Evolutionary conservation across 1,140 invertebrate genomes (phyloP).

Genomic region (Ladona fulva): DNA sequence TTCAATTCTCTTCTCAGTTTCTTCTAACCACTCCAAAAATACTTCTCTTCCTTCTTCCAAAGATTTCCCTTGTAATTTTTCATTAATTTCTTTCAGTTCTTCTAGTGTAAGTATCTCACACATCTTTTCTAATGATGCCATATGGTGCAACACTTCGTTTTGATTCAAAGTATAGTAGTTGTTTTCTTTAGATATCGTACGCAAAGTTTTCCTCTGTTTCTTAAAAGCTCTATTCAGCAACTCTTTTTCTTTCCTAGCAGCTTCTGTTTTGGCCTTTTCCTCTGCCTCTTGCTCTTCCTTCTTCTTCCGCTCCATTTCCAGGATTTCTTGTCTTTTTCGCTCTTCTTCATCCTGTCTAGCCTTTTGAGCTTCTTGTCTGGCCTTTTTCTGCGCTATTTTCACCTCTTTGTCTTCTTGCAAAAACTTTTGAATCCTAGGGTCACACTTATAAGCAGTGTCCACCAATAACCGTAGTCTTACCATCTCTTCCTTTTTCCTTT

Average conservation of each 20-base stretch:
- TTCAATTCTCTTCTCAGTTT: constrained; percentile 46
- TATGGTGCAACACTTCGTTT: constrained; percentile 65
- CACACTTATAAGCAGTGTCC: constrained; percentile 86
- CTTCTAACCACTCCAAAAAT: constrained; percentile 57
- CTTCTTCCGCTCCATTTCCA: constrained; percentile 53
- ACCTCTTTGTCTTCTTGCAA: constrained; percentile 90
- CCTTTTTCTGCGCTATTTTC: constrained; percentile 80
- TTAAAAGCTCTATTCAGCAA: constrained; percentile 71
- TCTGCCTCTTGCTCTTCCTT: constrained; percentile 76
- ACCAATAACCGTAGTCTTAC: constrained; percentile 77
- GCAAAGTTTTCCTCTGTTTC: constrained; percentile 75
- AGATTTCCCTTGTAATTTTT: constrained; percentile 45
- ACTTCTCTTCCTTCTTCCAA: constrained; percentile 46
- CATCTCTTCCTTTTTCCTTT: constrained; percentile 96
- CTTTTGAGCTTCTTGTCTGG: constrained; percentile 69
- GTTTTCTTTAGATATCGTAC: constrained; percentile 76
- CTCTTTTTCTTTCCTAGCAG: constrained; percentile 78
- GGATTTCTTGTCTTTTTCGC: constrained; percentile 49
- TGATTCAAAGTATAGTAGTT: constrained; percentile 74
- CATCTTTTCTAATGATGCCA: constrained; percentile 83
- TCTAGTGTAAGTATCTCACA: constrained; percentile 62
- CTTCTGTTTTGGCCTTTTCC: constrained; percentile 67
- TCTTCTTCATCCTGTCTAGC: constrained; percentile 78
- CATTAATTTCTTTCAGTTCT: constrained; percentile 63
- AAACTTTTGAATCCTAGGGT: constrained; percentile 85